phyloP scores from a whole-genome alignment of 2,113 vertebrate genomes.

The Clarias gariepinus region DNA sequence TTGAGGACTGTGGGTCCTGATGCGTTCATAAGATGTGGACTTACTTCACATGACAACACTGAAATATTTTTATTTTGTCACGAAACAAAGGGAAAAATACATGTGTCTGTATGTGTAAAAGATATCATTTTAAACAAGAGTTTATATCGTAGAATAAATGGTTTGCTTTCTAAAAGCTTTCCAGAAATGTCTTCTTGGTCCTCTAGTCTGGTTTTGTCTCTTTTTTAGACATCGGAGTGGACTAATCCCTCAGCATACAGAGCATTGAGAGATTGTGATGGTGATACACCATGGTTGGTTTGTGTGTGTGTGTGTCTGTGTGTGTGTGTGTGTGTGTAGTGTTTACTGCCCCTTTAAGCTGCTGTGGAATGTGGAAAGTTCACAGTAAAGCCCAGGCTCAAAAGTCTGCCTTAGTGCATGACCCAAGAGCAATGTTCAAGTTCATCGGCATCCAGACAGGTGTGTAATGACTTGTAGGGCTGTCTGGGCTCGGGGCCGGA shows the following conservation, averaged over 20 bases:
- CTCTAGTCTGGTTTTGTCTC: neutral
- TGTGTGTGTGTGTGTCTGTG: constrained; percentile 1
- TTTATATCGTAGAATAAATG: neutral
- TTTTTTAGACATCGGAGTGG: neutral
- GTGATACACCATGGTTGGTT: neutral
- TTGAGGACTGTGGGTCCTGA: neutral
- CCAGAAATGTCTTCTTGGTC: neutral
- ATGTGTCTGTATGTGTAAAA: neutral
- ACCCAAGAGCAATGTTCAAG: constrained; percentile 54
- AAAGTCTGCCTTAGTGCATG: constrained; percentile 34
- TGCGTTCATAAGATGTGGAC: neutral
- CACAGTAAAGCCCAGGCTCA: constrained; percentile 40
- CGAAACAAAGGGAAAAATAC: neutral
- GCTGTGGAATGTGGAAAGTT: constrained; percentile 50
- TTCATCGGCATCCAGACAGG: constrained; percentile 55
- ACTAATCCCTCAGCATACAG: neutral
- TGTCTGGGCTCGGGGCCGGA: constrained; percentile 25
- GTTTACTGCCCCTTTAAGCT: constrained; percentile 46
- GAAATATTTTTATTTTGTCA: neutral
- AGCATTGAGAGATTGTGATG: neutral
- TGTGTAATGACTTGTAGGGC: constrained; percentile 52
- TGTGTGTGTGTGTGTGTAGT: constrained; percentile 33
- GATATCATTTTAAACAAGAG: neutral
- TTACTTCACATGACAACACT: neutral
- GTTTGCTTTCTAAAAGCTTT: neutral